Base-by-base conservation (phyloP, 2,888 invertebrate genomes). In the Drosophila fulvimacula region DNA sequence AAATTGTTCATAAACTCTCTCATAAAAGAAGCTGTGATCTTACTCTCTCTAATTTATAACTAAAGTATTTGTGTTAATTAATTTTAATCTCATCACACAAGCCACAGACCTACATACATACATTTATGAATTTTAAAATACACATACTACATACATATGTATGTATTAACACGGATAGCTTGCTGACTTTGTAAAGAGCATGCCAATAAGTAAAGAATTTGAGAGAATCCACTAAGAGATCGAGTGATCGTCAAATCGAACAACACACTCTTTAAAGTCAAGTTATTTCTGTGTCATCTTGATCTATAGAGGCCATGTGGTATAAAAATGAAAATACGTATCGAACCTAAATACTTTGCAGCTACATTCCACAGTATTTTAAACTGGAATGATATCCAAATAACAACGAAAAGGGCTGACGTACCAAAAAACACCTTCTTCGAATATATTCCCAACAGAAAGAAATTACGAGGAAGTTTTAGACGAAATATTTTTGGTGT, bases 301-400 rank as follows among this genome's bases (percentile, higher is more conserved):
- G 49, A 53, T 61, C 52, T 61, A 27, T n/a, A 27, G 21, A 64
- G 74, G 72, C 64, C 83, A 82, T 82, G 78, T 74, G 68, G 71
- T 77, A 72, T 73, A 62, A 80, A 67, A 60, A 82, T 82, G 62
- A 77, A 64, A 81, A 74, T 80, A 66, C 68, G 59, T 53, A 80
- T 68, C 69, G 57, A 82, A 59, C 52, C 46, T 49, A 44, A 57
- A 56, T 55, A 65, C 49, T 61, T 70, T 57, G 56, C 30, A 38
- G 34, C 48, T 51, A 60, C 56, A 62, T 65, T 74, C 59, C 53
- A 64, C 65, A 69, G 36, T 49, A 61, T 71, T 36, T 61, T 42
- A 9, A 62, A 52, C 41, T 66, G 53, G 59, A 56, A 55, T 49
- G 32, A 53, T 46, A 6, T 44, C 17, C 17, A 30, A 30, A 59